These are phyloP conservation scores for roundworm (Caenorhabditis elegans) DNA, from an alignment of 1,140 invertebrate genomes.

Conservation along the genomic window WBcel235 BX284602.5:5473001-5473500, in stretches of 20 bases:
- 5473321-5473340: slow-evolving; percentile 61
- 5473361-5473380: neutral
- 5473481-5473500: slow-evolving; percentile 23
- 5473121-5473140: slow-evolving; percentile 64
- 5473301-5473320: neutral
- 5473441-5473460: slow-evolving; percentile 16
- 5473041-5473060: slow-evolving; percentile 46
- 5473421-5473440: slow-evolving; percentile 1
- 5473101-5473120: slow-evolving; percentile 46
- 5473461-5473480: slow-evolving; percentile 9
- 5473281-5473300: slow-evolving; percentile 66
- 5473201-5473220: slow-evolving; percentile 68
- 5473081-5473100: slow-evolving; percentile 59
- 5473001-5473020: slow-evolving; percentile 50
- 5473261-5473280: slow-evolving; percentile 70
- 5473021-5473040: slow-evolving; percentile 46
- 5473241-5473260: slow-evolving; percentile 68
- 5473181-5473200: slow-evolving; percentile 68
- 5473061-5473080: slow-evolving; percentile 58
- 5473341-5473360: slow-evolving; percentile 57
- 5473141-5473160: neutral
- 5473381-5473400: neutral
- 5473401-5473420: slow-evolving; percentile 34
- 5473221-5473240: slow-evolving; percentile 68
- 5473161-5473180: neutral